phyloP scores from a whole-genome alignment of 1,140 invertebrate genomes.

The Adoxophyes honmai region DNA sequence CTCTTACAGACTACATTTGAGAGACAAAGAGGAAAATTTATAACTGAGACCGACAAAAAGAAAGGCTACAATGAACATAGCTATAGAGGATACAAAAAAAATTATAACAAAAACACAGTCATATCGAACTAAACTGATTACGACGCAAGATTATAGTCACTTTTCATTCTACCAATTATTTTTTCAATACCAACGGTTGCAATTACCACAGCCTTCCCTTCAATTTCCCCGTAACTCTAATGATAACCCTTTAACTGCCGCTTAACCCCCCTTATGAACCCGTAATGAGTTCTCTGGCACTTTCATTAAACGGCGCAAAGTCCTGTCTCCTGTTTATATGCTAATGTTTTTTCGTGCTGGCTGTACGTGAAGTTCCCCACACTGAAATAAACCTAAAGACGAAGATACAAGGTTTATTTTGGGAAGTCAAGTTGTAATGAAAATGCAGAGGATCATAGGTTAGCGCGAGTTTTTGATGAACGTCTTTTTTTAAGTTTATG shows the following conservation, averaged over 20 bases:
- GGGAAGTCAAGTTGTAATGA: neutral
- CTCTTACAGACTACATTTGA: too few species aligned
- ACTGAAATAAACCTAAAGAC: neutral
- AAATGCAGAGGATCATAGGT: neutral
- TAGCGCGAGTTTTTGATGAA: slow-evolving; percentile 5
- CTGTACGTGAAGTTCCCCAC: neutral
- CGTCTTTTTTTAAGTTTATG: slow-evolving; percentile 9
- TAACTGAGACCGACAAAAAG: too few species aligned
- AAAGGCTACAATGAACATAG: too few species aligned
- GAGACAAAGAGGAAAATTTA: too few species aligned
- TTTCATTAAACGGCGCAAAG: slow-evolving; percentile 39
- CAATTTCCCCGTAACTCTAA: neutral
- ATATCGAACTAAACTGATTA: too few species aligned
- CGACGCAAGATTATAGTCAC: too few species aligned
- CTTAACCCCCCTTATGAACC: slow-evolving; percentile 24
- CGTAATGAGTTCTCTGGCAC: slow-evolving; percentile 35
- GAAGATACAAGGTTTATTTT: neutral
- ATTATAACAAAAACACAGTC: too few species aligned
- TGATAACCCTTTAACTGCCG: slow-evolving; percentile 6
- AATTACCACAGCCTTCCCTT: slow-evolving; percentile 1
- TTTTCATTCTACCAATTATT: too few species aligned
- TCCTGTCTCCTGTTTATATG: slow-evolving; percentile 46
- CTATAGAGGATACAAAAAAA: too few species aligned
- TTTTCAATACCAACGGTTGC: too few species aligned
- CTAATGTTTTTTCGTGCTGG: slow-evolving; percentile 39